These are phyloP conservation scores for Crossocerus cetratus DNA, from an alignment of 2,888 invertebrate species.

Conservation along the genomic window DNA sequence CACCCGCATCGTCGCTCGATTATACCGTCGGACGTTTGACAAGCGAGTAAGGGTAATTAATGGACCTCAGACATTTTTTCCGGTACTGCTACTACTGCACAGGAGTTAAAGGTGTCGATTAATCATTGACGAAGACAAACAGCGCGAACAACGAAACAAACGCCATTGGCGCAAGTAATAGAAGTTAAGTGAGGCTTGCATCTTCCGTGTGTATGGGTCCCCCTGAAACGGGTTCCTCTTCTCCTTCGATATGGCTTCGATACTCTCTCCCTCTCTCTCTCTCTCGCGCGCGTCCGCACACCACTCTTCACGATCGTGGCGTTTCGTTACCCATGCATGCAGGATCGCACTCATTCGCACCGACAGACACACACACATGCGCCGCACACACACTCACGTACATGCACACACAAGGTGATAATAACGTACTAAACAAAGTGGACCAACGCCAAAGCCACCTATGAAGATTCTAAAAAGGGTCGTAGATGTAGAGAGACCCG, in stretches of 20 bases:
- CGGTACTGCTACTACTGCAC: conserved; percentile 1
- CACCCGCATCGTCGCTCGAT: background rate
- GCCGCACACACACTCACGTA: too few species aligned
- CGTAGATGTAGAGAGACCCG: conserved; percentile 58
- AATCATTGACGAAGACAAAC: conserved; percentile 18
- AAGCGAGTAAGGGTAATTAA: conserved; percentile 8
- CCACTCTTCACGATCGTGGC: conserved; percentile 7
- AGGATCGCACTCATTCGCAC: conserved; percentile 15
- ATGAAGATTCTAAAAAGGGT: conserved; percentile 65
- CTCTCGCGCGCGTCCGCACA: conserved; percentile 13
- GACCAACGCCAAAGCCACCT: conserved; percentile 65
- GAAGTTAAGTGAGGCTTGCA: conserved; percentile 6
- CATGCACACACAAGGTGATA: conserved; percentile 54
- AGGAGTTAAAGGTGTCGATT: background rate
- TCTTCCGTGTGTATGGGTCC: conserved; percentile 11
- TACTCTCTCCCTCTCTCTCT: conserved; percentile 12
- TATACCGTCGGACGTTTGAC: conserved; percentile 12
- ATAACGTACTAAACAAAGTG: conserved; percentile 62
- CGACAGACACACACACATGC: background rate
- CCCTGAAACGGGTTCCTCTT: background rate
- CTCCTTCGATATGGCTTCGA: conserved; percentile 7
- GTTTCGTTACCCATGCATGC: background rate
- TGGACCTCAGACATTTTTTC: conserved; percentile 4
- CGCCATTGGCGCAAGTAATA: conserved; percentile 31
- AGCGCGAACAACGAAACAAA: conserved; percentile 33